Percentiles rank a stretch among this genome's conserved stretches.
phyloP scores from a whole-genome alignment of 2,797 vertebrate species.

The Sebastes jordani region DNA sequence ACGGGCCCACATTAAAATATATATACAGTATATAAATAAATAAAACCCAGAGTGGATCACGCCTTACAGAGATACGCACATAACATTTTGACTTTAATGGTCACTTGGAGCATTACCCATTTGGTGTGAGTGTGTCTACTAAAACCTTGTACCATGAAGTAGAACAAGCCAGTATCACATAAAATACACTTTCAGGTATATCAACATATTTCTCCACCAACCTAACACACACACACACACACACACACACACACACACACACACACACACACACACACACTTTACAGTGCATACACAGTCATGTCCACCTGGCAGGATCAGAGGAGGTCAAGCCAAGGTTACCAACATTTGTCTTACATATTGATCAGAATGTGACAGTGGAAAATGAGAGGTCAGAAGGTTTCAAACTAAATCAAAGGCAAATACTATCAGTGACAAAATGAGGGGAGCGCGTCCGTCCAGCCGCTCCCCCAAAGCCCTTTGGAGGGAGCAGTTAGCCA shows the following conservation, averaged over 20 bases:
- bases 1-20: too few relatives aligned
- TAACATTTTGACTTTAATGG: background rate
- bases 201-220: background rate
- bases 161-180: background rate
- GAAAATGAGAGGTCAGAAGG: slow-evolving; percentile 67
- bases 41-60: too few relatives aligned
- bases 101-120: background rate
- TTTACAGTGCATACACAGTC: background rate
- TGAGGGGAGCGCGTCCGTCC: background rate
- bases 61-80: background rate
- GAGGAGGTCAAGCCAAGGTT: slow-evolving; percentile 61
- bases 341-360: slow-evolving; percentile 73
- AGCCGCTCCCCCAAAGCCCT: background rate
- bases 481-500: slow-evolving; percentile 29
- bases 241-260: background rate
- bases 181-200: background rate
- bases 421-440: slow-evolving; percentile 63
- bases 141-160: background rate
- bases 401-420: slow-evolving; percentile 63
- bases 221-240: background rate
- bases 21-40: too few relatives aligned
- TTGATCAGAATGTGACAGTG: slow-evolving; percentile 68
- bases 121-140: background rate
- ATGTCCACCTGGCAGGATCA: slow-evolving; percentile 16
- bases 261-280: background rate